A percentile compares a stretch with the other conserved stretches of the same genome.
Evolutionary conservation across 2,888 invertebrate species (phyloP).

Genomic region (Cephalotes varians): DNA sequence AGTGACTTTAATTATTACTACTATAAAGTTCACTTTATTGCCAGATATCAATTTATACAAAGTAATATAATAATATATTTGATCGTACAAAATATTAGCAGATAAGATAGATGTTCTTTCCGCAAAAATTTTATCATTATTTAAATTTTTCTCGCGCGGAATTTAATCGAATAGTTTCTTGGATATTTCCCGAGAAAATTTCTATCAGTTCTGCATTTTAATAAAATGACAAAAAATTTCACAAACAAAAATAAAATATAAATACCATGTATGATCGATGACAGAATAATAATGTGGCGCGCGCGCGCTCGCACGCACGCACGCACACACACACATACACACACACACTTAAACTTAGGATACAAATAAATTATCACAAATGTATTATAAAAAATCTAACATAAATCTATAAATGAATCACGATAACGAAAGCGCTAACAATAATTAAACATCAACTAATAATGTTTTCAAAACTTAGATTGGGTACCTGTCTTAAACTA

Average conservation of each 20-base stretch:
- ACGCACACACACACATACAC: constrained; percentile 79
- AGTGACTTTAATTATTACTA: constrained; percentile 27
- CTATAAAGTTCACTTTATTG: constrained; percentile 27
- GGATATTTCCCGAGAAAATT: not conserved
- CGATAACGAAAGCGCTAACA: constrained; percentile 58
- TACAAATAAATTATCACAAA: constrained; percentile 77
- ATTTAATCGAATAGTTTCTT: not conserved
- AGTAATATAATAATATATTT: constrained; percentile 34
- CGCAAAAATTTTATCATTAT: not conserved
- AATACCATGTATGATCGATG: not conserved
- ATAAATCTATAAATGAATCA: constrained; percentile 55
- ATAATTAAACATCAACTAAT: constrained; percentile 40
- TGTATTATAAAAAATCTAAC: constrained; percentile 50
- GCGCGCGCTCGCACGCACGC: too few relatives aligned
- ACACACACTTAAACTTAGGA: constrained; percentile 69
- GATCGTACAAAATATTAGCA: constrained; percentile 15
- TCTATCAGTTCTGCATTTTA: not conserved
- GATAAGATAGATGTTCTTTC: not conserved
- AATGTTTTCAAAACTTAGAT: constrained; percentile 20
- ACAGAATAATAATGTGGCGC: too few relatives aligned
- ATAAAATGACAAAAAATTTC: not conserved
- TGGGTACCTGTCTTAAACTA: constrained; percentile 27
- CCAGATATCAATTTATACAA: constrained; percentile 27
- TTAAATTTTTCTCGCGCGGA: not conserved
- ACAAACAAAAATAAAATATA: not conserved